Conservation (phyloP, 2,113 vertebrate genomes). For the Telmatochromis sp. region DNA sequence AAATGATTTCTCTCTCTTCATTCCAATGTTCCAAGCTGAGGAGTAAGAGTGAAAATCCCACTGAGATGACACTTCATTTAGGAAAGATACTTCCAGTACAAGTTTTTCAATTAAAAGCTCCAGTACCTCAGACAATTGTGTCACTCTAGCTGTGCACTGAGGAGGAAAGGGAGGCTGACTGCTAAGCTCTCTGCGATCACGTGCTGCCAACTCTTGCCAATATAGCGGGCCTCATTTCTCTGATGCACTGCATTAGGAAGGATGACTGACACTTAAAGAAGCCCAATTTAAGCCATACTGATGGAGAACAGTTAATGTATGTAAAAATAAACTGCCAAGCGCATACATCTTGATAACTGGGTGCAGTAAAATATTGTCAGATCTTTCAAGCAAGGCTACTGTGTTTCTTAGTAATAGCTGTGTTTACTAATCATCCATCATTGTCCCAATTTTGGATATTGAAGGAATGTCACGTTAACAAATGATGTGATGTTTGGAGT, state of each 20-base stretch:
- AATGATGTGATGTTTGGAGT: neutral
- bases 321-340: neutral
- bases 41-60: neutral
- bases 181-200: neutral
- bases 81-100: slow-evolving; percentile 4
- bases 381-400: neutral
- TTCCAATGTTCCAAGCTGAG: neutral
- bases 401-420: neutral
- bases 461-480: slow-evolving; percentile 5
- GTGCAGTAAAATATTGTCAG: neutral
- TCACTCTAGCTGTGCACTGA: neutral
- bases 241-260: neutral
- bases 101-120: slow-evolving; percentile 40
- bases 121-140: slow-evolving; percentile 4
- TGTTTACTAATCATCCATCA: neutral
- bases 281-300: neutral
- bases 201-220: neutral
- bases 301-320: neutral
- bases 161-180: neutral
- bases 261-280: neutral
- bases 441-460: neutral
- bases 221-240: neutral
- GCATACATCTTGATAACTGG: neutral
- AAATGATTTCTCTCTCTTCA: neutral
- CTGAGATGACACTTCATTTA: slow-evolving; percentile 13